Base-by-base conservation (phyloP, 2,888 invertebrate genomes). In the Euproctis similis region DNA sequence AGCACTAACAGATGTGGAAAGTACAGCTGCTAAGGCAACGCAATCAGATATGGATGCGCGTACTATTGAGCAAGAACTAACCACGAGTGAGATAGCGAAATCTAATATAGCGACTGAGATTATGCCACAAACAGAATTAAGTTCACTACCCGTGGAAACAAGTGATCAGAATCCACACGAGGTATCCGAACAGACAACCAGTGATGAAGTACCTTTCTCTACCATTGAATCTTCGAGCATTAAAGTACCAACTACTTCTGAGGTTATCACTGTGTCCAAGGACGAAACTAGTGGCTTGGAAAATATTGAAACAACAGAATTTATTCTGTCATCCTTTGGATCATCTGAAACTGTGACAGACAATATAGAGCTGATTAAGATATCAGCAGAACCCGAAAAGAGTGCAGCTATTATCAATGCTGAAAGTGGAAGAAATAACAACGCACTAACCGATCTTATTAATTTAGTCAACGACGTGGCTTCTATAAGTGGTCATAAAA, bases 391-490 rank as follows among this genome's bases (percentile, higher is more conserved):
- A 18, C 46, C 57, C 1, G 60, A 65, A 11, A 66, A 68, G 39
- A 72, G 50, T 24, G 70, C 75, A 1, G 61, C 72, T 3, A 60
- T 80, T 9, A 67, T 78, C 38, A 67, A 73, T 26, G 42, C 60
- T n/a, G 34, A 59, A n/a, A 51, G 53, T 20, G 43, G 46, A 28
- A 65, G 62, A 32, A 63, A 61, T 26, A 59, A 66, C 11, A 80
- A 73, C 36, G 68, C 74, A 4, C 42, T 82, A 1, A 66, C 63
- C 1, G 84, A 81, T 45, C 59, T 85, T 6, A 80, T 78, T 2
- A 76, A 75, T 27, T 49, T 85, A 19, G 82, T 85, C 2, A 80
- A 72, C 9, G 85, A 85, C 35, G 80, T 85, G 7, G 84, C 80
- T 1, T 70, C 77, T 0, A 82, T 85, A 18, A 75, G 75, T 26